Base-by-base conservation (phyloP, 1,140 invertebrate genomes). In the Muscidifurax raptorellus region DNA sequence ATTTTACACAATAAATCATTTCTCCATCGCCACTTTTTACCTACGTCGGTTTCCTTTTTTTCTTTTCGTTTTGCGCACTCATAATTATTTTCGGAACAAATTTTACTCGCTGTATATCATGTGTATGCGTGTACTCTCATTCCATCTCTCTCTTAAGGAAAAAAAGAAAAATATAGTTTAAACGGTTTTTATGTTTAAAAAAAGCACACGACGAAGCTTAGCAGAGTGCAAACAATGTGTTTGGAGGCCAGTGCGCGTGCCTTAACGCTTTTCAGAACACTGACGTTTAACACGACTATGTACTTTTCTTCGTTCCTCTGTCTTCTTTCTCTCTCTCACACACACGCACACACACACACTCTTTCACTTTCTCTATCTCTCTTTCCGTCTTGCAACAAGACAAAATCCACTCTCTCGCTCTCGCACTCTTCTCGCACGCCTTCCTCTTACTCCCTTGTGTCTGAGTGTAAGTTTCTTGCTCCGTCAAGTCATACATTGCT, bases 171-270 rank as follows among this genome's bases (percentile, higher is more conserved):
- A 84, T 71, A 74, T 79, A 59, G 10, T 86, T 83, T 83, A 81
- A 78, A 64, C 76, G 78, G 30, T 78, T 82, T 84, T 81, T 52
- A 27, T 30, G 28, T 69, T n/a, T 69, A 78, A 40, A 67, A 79
- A 52, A 84, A 81, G 79, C 84, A 81, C 79, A 82, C 64, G 79
- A 79, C 80, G 78, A 93, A 92, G 92, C 91, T 92, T 91, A 93
- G 92, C 91, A 93, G 95, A 95, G 95, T 96, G 96, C 96, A 96
- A 97, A 96, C 96, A 97, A 96, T 96, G 96, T 96, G 96, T 96
- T 95, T 96, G 96, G 96, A 95, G 95, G 96, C 96, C 96, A 96
- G 95, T 95, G 94, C 94, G 94, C 94, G 77, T 80, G 67, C 44
- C 94, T 94, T 94, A 93, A 83, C 67, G 82, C 82, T 79, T 80